A percentile compares a stretch with the other conserved stretches of the same genome.
Evolutionary conservation across 2,113 vertebrate species (phyloP).

Genomic region (Terrapene triunguis): DNA sequence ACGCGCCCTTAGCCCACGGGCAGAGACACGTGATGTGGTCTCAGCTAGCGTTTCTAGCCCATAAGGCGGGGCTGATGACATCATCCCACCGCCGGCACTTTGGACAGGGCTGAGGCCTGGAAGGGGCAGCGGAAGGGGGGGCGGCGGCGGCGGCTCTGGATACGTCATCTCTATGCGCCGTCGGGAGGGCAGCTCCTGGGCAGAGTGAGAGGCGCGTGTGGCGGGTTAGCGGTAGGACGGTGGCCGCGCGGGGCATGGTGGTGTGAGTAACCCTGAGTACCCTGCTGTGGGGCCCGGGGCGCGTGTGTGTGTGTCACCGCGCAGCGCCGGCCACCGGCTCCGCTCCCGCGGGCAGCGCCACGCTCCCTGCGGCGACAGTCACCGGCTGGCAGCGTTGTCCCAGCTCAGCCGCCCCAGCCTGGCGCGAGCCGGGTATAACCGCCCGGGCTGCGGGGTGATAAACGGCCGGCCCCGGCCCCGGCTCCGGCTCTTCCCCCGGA

Average conservation of each 20-base stretch:
- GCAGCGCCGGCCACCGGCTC: not conserved
- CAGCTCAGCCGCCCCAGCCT: too few relatives aligned
- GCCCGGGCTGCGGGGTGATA: too few relatives aligned
- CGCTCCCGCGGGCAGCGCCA: too few relatives aligned
- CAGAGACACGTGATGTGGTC: not conserved
- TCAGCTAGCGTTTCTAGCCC: not conserved
- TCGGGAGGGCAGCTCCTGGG: too few relatives aligned
- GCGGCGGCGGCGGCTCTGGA: rapidly evolving
- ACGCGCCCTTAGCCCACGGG: not conserved
- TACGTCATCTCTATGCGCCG: not conserved
- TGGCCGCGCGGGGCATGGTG: not conserved
- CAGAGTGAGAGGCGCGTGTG: not conserved
- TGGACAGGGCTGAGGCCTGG: too few relatives aligned
- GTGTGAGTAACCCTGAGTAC: not conserved
- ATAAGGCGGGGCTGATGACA: not conserved
- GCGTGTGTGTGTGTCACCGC: not conserved
- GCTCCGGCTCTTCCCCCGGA: not conserved
- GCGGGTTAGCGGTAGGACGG: not conserved
- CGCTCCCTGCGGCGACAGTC: not conserved
- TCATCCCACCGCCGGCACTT: not conserved
- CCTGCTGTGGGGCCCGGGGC: not conserved
- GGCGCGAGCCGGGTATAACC: too few relatives aligned
- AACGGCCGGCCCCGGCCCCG: not conserved
- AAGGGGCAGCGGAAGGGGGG: too few relatives aligned
- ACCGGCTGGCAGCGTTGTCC: not conserved